Evolutionary conservation across 2,888 invertebrate genomes (phyloP), one percentile per base, ranked within the genome.

Genomic region (Gerris lacustris): DNA sequence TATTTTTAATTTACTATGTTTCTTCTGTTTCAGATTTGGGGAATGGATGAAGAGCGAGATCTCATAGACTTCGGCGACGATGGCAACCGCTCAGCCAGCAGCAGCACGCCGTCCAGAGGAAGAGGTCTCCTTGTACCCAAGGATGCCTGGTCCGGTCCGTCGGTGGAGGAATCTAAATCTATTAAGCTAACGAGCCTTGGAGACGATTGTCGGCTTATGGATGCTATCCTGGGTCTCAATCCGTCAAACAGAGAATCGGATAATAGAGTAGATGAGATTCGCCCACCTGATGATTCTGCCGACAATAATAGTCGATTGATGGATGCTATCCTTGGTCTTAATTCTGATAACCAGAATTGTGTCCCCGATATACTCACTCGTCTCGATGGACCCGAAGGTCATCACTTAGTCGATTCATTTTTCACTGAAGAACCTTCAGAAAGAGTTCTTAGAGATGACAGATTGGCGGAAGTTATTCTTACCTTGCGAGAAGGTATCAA

Each of bases 41-140:
- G 55, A 55, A 55, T 55, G 55, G 55, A 55, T 55, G 55, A 55
- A 55, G 55, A 55, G 15, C 55, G 15, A 55, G 55, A 55, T 55
- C 55, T 55, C 9, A 55, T 55, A 55, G 55, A 55, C 15, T 55
- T 55, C 55, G 55, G 55, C 15, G 55, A 55, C 55, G 55, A 55
- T 11, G 11, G 9, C 9, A 55, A 55, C 55, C 55, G 55, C 9
- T 31, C 31, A 2, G 55, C 55, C 55, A 15, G 55, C 9, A 55
- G 11, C 9, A 55, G 55, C 15, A 15, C 11, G 11, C 15, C 15
- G 5, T 55, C 55, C 9, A 55, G 9, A 55, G 15, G 55, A 9
- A 55, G 55, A 55, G 55, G 55, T 55, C 15, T 55, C 9, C 55
- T 55, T 5, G 55, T 55, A 11, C 55, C 55, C 15, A 55, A 55